Base-by-base conservation (phyloP, 2,888 invertebrate genomes). In the Gastracanthus pulcherrimus region DNA sequence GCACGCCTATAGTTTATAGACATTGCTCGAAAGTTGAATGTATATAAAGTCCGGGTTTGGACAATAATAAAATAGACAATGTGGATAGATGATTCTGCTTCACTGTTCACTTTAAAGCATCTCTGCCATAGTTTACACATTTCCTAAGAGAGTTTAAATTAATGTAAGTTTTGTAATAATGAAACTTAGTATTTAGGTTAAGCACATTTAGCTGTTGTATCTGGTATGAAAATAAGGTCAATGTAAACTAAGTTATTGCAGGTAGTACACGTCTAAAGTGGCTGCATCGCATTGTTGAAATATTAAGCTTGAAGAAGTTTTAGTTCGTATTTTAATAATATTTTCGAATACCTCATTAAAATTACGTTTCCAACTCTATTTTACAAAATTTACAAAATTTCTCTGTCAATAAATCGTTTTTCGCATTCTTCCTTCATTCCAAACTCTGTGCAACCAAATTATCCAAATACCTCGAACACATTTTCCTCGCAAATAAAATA, bases 141-240 rank as follows among this genome's bases (percentile, higher is more conserved):
- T 26, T 26, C 4, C 23, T 13, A 1, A 9, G 55, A 51, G 51
- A 55, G 55, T 55, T 55, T 26, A 55, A 55, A 55, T 55, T 55
- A 55, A 55, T 55, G 11, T 4, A 23, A 55, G 55, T 55, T 55
- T 23, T 23, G 55, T 23, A 19, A 48, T 4, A n/a, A 26, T 55
- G 55, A 26, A 55, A 55, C 55, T 55, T 55, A 55, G 55, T 55
- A 55, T 55, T 55, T 55, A 26, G 55, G 55, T 55, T 55, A 26
- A 51, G 51, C n/a, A 51, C 23, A 51, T 51, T 51, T 51, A 5
- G 4, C 7, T 19, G 19, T 55, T 55, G 26, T 13, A 13, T 23
- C 11, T 55, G 0, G 48, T n/a, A n/a, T 3, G 3, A 13, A 11
- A 55, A 23, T 26, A 26, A 55, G 26, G 26, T 26, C 26, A 55